phyloP scores from a whole-genome alignment of 1,140 invertebrate species.

The Nasonia giraulti region DNA sequence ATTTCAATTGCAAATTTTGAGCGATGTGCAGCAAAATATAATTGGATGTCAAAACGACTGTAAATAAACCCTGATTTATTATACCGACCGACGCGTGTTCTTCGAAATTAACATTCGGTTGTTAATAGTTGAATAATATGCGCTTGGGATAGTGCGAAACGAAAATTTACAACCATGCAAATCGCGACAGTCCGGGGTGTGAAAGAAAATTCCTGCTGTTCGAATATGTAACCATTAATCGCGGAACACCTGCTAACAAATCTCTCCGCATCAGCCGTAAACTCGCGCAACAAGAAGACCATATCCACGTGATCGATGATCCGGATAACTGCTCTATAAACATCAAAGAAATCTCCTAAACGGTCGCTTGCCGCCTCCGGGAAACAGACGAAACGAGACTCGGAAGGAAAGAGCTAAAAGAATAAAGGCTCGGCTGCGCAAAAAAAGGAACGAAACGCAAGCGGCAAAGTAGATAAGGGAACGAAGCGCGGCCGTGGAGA shows the following conservation, averaged over 20 bases:
- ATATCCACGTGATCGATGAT: neutral
- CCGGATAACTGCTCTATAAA: neutral
- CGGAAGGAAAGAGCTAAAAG: constrained; percentile 17
- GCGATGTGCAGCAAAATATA: neutral
- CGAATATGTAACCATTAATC: no score
- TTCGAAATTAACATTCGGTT: neutral
- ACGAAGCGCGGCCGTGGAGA: neutral
- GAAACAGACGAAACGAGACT: constrained; percentile 20
- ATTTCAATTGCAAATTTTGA: neutral
- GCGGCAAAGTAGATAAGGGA: constrained; percentile 3
- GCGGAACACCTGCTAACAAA: no score
- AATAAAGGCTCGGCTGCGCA: neutral
- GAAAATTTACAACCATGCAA: neutral
- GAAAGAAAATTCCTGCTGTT: no score
- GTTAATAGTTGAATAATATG: neutral
- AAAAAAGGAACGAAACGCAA: neutral
- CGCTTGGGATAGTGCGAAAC: neutral
- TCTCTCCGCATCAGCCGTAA: no score
- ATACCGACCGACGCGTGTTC: neutral
- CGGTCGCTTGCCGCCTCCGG: neutral
- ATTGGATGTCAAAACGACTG: neutral
- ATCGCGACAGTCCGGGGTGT: neutral
- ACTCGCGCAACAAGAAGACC: no score
- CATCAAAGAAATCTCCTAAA: neutral
- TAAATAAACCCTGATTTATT: neutral